phyloP scores from a whole-genome alignment of 30 jellyfish, hydroid and myxozoan species.

The Turritopsis dohrnii region DNA sequence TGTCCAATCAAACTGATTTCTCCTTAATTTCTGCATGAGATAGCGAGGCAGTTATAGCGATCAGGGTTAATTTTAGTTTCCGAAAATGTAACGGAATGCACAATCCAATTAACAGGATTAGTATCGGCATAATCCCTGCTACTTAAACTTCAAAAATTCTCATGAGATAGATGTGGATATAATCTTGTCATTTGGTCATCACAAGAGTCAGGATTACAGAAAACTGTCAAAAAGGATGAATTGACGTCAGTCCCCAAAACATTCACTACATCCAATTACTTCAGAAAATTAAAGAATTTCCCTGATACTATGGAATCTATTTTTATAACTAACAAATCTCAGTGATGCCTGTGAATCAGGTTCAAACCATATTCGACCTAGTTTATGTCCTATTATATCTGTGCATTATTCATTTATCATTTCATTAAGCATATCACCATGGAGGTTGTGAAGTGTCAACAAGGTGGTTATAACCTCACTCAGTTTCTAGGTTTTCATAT shows the following conservation, averaged over 20 bases:
- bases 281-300: too few relatives aligned
- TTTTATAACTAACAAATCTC: neutral
- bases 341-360: too few relatives aligned
- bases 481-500: too few relatives aligned
- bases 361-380: too few relatives aligned
- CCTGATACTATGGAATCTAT: neutral
- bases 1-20: neutral
- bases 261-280: neutral
- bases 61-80: neutral
- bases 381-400: too few relatives aligned
- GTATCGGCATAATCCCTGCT: neutral
- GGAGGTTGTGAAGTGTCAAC: too few relatives aligned
- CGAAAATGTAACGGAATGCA: neutral
- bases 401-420: too few relatives aligned
- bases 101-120: neutral
- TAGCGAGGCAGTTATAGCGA: neutral
- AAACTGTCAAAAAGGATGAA: neutral
- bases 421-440: too few relatives aligned
- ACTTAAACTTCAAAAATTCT: neutral
- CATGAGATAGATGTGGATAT: neutral
- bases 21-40: neutral
- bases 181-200: neutral
- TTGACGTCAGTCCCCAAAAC: neutral
- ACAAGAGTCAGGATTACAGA: neutral
- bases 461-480: too few relatives aligned